Percentiles rank a stretch among this genome's conserved stretches.
Evolutionary conservation across 2,113 vertebrate species (phyloP).

Genomic region (Azemiops feae): DNA sequence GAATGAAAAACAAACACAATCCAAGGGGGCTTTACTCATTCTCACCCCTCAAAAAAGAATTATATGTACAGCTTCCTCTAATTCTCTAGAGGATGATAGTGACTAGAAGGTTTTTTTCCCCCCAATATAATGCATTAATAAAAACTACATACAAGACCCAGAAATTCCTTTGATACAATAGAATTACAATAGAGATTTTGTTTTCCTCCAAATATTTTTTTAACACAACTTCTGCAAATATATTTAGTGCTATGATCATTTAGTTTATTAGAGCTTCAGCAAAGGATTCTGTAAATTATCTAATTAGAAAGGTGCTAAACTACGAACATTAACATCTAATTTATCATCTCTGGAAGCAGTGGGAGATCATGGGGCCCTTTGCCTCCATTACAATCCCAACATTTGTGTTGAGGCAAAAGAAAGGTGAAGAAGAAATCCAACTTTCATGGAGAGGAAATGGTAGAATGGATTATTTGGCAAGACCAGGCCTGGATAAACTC

Average conservation of each 20-base stretch:
- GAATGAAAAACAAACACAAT: background rate
- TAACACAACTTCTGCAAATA: background rate
- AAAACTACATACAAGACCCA: background rate
- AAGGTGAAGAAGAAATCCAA: background rate
- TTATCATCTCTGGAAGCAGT: background rate
- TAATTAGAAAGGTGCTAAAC: slow-evolving; percentile 10
- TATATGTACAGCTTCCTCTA: background rate
- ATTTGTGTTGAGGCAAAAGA: background rate
- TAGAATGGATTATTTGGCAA: background rate
- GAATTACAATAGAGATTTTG: background rate
- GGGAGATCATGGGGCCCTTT: background rate
- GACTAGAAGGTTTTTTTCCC: background rate
- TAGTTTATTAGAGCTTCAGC: background rate
- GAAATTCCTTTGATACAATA: background rate
- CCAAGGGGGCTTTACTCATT: background rate
- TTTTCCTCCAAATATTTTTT: background rate
- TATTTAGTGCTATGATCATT: background rate
- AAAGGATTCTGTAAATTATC: slow-evolving; percentile 11
- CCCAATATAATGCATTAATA: background rate
- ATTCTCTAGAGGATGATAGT: background rate
- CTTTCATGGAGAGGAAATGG: background rate
- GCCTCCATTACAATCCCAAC: background rate
- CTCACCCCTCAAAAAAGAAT: background rate
- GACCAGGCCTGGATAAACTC: background rate
- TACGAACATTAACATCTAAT: background rate